Evolutionary conservation across 2,113 vertebrate genomes (phyloP).

Genomic region (Bubo scandiacus): DNA sequence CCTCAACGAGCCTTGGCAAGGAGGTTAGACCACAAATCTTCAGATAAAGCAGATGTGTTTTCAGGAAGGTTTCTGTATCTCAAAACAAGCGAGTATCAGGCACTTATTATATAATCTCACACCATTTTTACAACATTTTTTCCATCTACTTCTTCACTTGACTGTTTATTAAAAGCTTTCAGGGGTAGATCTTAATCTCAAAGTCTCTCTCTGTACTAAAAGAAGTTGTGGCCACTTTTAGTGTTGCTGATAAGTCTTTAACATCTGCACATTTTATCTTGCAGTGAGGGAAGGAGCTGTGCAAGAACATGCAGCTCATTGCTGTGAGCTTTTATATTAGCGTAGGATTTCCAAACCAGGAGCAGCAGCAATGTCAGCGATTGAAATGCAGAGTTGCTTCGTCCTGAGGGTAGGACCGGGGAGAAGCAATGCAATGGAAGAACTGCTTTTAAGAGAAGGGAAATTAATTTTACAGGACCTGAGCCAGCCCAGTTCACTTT

Average conservation of each 20-base stretch:
- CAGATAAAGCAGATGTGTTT: background rate
- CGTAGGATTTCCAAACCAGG: background rate
- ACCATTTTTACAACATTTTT: background rate
- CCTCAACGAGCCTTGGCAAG: background rate
- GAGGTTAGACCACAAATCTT: background rate
- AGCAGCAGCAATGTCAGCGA: background rate
- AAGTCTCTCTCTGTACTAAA: background rate
- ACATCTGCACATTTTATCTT: background rate
- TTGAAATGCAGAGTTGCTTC: background rate
- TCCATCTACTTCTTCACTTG: background rate
- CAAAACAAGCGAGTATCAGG: background rate
- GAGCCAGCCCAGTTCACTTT: background rate
- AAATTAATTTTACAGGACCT: background rate
- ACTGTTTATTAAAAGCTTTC: background rate
- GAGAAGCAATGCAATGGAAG: background rate
- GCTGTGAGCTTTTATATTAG: background rate
- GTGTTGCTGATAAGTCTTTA: background rate
- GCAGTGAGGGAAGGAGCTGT: background rate
- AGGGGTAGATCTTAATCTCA: background rate
- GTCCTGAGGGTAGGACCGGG: background rate
- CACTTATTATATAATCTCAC: background rate
- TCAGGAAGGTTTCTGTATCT: background rate
- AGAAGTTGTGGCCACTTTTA: background rate
- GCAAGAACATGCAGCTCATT: background rate
- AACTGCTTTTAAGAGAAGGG: background rate